phyloP scores from a whole-genome alignment of 2,888 invertebrate genomes.

The Rosalia funebris region DNA sequence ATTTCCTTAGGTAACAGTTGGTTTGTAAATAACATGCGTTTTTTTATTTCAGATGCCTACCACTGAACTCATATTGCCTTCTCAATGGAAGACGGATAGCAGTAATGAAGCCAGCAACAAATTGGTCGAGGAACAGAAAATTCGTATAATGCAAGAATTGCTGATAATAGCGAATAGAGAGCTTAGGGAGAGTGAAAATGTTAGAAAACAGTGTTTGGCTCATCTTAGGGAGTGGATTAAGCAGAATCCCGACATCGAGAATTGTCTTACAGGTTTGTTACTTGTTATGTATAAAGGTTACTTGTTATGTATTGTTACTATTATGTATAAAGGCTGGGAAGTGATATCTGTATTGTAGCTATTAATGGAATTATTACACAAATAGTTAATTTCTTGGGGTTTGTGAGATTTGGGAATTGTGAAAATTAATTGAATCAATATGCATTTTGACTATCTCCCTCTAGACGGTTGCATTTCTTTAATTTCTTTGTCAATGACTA shows the following conservation, averaged over 20 bases:
- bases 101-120: constrained; percentile 29
- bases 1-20: too few species aligned
- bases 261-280: constrained; percentile 75
- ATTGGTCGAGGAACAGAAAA: constrained; percentile 7
- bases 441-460: too few species aligned
- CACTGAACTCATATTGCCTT: constrained; percentile 54
- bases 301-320: too few species aligned
- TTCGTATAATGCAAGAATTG: constrained; percentile 45
- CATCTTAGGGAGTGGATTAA: constrained; percentile 77
- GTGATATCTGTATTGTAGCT: too few species aligned
- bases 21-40: too few species aligned
- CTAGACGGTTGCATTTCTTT: too few species aligned
- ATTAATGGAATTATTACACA: too few species aligned
- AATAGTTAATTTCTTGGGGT: too few species aligned
- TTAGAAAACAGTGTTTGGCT: constrained; percentile 71
- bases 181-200: constrained; percentile 75
- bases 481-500: too few species aligned
- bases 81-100: constrained; percentile 52
- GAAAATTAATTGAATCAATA: too few species aligned
- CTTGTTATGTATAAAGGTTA: constrained; percentile 37
- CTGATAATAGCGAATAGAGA: constrained; percentile 72
- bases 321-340: too few species aligned
- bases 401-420: too few species aligned
- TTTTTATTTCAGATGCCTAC: constrained; percentile 55
- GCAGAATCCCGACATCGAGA: constrained; percentile 75